Evolutionary conservation across 2,888 invertebrate species (phyloP), one percentile per base, ranked within the genome.

Genomic region (Aleiodes alternator): DNA sequence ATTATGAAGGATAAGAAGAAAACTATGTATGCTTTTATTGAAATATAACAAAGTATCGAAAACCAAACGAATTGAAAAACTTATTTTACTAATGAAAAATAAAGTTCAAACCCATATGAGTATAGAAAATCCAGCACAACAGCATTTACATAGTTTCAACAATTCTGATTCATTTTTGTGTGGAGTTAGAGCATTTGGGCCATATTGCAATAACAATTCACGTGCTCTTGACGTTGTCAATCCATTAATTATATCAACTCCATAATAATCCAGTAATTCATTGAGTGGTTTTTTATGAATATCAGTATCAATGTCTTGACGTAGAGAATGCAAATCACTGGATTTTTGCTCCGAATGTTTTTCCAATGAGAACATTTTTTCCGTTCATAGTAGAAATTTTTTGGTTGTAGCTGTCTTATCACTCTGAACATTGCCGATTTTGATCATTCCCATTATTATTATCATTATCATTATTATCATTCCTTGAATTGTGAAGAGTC

Each of bases 111-210:
- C 84, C 85, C 83, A 84, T 76, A 84, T 85, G 31, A 85, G 75
- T 4, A 77, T 74, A 4, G 84, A 80, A 75, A 84, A 84, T 76
- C 84, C 85, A 90, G 95, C 96, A 95, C 82, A 96, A 91, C 78
- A 96, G 89, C 83, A 95, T 84, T 11, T 95, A 93, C 90, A 95
- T 84, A 94, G 91, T 91, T 92, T 91, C 83, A 93, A 85, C 88
- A 93, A 92, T 91, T 94, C 94, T 5, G 94, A 93, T 31, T 92
- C 92, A 81, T 92, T 93, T 75, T 92, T 92, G 0, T 94, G 93
- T 1, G 95, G 95, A 0, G 95, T 95, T 48, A 96, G 90, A 4
- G 92, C 91, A 86, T 96, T 96, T 6, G 92, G 92, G 0, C 95
- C 95, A 80, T 93, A 91, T 83, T 92, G 92, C 51, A 90, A 89